Evolutionary conservation across 2,113 vertebrate species (phyloP).

Genomic region (Pungitius pungitius): DNA sequence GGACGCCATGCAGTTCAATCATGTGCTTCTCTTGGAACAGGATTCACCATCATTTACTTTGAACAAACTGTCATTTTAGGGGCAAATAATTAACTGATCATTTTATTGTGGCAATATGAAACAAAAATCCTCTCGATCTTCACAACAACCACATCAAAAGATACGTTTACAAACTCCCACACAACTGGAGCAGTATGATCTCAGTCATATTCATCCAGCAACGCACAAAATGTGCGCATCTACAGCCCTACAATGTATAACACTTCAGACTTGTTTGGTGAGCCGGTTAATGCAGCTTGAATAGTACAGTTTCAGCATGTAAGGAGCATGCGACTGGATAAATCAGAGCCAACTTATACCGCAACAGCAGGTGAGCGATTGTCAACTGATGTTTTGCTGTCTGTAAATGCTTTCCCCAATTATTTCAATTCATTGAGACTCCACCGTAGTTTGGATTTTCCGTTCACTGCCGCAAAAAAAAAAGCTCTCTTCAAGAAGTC

Average conservation of each 20-base stretch:
- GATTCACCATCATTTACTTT: not conserved
- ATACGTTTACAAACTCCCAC: not conserved
- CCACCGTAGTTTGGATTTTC: not conserved
- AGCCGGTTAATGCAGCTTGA: not conserved
- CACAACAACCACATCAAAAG: not conserved
- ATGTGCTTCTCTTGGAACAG: not conserved
- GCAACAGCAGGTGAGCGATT: not conserved
- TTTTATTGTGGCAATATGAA: constrained; percentile 2
- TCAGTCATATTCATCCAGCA: not conserved
- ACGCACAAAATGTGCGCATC: not conserved
- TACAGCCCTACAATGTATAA: not conserved
- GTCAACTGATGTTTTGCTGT: not conserved
- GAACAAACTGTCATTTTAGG: not conserved
- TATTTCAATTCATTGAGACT: not conserved
- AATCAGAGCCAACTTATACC: not conserved
- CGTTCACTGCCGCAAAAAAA: not conserved
- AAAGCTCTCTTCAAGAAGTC: not conserved
- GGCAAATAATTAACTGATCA: not conserved
- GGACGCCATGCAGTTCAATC: constrained; percentile 21
- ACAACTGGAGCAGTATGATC: not conserved
- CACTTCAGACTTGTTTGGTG: not conserved
- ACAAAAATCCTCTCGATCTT: not conserved
- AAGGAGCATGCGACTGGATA: not conserved
- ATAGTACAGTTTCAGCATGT: not conserved
- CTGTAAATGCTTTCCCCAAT: not conserved